A percentile compares a stretch with the other conserved stretches of the same genome.
These are phyloP conservation scores for Megalurothrips usitatus DNA, from an alignment of 2,888 invertebrate genomes.

Conservation along the genomic window DNA sequence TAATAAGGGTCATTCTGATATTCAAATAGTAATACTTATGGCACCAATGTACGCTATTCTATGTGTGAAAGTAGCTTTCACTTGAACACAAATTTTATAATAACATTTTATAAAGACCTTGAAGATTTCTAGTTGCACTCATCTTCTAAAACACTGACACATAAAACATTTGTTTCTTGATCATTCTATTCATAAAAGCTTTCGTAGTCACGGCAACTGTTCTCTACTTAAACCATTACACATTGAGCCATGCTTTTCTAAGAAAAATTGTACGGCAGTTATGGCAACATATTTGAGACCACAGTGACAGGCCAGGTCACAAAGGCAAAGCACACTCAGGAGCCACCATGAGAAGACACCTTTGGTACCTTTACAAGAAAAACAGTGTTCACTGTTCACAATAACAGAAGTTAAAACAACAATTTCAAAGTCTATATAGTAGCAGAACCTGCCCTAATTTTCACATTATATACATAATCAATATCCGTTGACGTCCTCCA, in stretches of 20 bases:
- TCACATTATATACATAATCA: too few species aligned
- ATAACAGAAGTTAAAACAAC: too few species aligned
- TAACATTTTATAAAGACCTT: conserved; percentile 4
- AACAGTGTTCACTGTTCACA: neutral
- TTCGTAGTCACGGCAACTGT: conserved; percentile 3
- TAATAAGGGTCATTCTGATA: too few species aligned
- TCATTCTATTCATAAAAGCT: conserved; percentile 11
- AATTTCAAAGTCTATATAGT: too few species aligned
- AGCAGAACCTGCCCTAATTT: too few species aligned
- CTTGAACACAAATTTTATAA: neutral
- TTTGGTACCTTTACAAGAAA: neutral
- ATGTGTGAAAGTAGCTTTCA: conserved; percentile 12
- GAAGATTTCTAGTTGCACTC: too few species aligned
- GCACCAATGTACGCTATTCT: neutral
- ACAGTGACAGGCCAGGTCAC: neutral
- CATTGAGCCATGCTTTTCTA: neutral
- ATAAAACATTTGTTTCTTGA: neutral
- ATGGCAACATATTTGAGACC: neutral
- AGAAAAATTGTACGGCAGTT: conserved; percentile 17
- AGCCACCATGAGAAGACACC: neutral
- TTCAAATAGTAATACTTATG: neutral
- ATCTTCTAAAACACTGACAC: neutral
- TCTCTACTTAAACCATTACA: neutral
- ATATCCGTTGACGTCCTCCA: too few species aligned
- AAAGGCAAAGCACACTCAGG: neutral